Base-by-base conservation (phyloP, 1,140 invertebrate genomes). In the Drosophila watanabei region DNA sequence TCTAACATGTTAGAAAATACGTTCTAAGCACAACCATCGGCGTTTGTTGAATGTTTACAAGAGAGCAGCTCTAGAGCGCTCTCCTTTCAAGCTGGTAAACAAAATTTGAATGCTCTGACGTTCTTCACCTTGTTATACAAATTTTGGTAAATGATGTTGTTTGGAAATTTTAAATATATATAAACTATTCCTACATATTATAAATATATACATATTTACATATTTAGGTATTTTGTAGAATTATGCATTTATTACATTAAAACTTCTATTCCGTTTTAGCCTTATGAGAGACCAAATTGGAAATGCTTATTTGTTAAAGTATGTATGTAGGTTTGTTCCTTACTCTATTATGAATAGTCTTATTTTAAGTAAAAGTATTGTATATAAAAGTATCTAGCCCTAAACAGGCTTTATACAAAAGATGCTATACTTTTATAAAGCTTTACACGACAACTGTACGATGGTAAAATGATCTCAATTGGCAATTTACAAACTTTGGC, bases 381-480 rank as follows among this genome's bases (percentile, higher is more conserved):
- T 10, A 32, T 18, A 18, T 4, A 33, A 13, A 6, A 33, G 30
- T 33, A 33, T 33, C 0, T 18, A 33, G 32, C 18, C 18, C 14
- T 0, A n/a, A n/a, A n/a, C n/a, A n/a, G n/a, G n/a, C n/a, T 33
- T 52, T 13, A 4, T n/a, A 11, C 51, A 54, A 33, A 18, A 51
- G 10, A 20, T 33, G 6, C 7, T 8, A 35, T 57, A 24, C 3
- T 7, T 62, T 20, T 7, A 4, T 33, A 64, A 33, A 13, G 37
- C 30, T 65, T 65, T 62, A 62, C 63, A 65, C 63, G 2, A 20
- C 57, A 35, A 16, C 30, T 43, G 30, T n/a, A 14, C 14, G 5
- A 16, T 65, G 20, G 28, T 61, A 61, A 32, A 65, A 33, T 32
- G 8, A 32, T n/a, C 11, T 45, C n/a, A 3, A 62, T 33, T 65